Base-by-base conservation (phyloP, 2,113 vertebrate genomes). In the Tinamus guttatus region DNA sequence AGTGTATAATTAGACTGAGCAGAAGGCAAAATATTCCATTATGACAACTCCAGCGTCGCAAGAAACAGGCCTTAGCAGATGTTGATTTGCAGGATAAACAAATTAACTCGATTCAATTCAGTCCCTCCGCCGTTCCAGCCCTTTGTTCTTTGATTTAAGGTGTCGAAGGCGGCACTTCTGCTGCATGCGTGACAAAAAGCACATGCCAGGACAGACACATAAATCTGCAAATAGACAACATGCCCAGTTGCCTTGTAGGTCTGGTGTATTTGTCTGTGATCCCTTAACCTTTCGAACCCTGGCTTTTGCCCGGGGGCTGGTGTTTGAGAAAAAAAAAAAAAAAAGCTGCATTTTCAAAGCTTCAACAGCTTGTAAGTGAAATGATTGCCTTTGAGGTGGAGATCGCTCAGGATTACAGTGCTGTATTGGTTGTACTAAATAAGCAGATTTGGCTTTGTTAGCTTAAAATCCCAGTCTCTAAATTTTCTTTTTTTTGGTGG, bases 61-160 rank as follows among this genome's bases (percentile, higher is more conserved):
- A 94, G 78, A 91, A 94, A 83, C 78, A 82, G 77, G 76, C 81
- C 73, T 92, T 79, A 88, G 75, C 89, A 94, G 93, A 94, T 94
- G 83, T 65, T 87, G 93, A 91, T 93, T 91, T 93, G 76, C 70
- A 94, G 94, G 81, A 94, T 95, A 96, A 96, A 96, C 87, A 93
- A 94, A 93, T 87, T 63, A 90, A 91, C 86, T 91, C 49, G 62
- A 59, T 87, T 85, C 47, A 75, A 10, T 82, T 94, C 93, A 83
- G 85, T 59, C 62, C n/a, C 49, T 92, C 76, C 69, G 67, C 87
- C 47, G 84, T 63, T 92, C 77, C 41, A 62, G 71, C 75, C 74
- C 87, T 92, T 91, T 94, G 68, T 87, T 93, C 56, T 88, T 90
- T 0, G 25, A 87, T 91, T 92, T 78, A 41, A 60, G 76, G 83